A percentile compares a stretch with the other conserved stretches of the same genome.
Conservation (phyloP, 1,140 invertebrate genomes). For the Campoletis sonorensis region DNA sequence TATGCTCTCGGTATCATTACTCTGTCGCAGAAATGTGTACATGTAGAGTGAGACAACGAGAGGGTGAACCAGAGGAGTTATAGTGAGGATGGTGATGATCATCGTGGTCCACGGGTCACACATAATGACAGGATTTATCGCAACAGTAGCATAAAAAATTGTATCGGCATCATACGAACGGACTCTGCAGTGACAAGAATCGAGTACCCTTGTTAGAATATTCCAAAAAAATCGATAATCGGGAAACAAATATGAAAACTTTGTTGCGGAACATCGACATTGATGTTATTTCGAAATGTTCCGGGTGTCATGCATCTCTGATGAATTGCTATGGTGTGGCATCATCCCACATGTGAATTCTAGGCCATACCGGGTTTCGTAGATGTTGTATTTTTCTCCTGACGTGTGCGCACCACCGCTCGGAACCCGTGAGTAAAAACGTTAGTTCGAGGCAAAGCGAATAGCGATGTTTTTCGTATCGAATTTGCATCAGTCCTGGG, state of each 20-base stretch:
- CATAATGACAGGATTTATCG: neutral
- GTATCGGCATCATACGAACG: neutral
- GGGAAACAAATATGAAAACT: neutral
- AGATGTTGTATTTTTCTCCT: neutral
- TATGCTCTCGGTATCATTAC: slow-evolving; percentile 64
- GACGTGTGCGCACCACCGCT: neutral
- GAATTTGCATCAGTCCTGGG: slow-evolving; percentile 12
- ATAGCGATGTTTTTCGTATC: slow-evolving; percentile 51
- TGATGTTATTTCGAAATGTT: neutral
- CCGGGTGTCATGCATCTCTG: neutral
- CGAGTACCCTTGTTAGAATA: neutral
- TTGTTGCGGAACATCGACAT: neutral
- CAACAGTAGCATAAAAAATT: neutral
- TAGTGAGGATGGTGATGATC: neutral
- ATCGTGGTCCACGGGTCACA: neutral
- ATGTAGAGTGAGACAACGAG: slow-evolving; percentile 22
- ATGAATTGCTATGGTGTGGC: neutral
- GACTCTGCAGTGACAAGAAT: neutral
- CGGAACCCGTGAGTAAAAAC: slow-evolving; percentile 1
- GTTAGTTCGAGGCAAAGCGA: slow-evolving; percentile 19
- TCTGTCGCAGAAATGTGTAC: slow-evolving; percentile 51
- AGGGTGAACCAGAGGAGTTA: neutral
- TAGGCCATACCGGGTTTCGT: neutral
- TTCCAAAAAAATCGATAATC: neutral
- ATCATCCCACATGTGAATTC: too few relatives aligned